Conservation (phyloP, 1,140 invertebrate genomes). For the Zophobas atratus region DNA sequence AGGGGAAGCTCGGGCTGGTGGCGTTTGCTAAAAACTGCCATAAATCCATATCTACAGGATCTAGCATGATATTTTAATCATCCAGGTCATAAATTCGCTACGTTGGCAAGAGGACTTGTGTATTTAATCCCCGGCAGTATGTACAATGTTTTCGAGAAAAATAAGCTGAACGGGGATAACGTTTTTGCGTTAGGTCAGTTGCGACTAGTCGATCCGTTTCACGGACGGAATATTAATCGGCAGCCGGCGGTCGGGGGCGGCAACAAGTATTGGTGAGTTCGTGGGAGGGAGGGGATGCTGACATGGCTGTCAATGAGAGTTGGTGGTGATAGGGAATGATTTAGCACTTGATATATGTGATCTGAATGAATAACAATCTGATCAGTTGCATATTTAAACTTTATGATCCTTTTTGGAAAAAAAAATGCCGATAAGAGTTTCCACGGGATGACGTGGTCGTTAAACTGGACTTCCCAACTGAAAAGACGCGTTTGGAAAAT, state of each 20-base stretch:
- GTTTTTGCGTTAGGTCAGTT: slow-evolving; percentile 18
- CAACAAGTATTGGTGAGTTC: slow-evolving; percentile 16
- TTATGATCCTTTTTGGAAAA: too few species aligned
- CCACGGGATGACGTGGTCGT: too few species aligned
- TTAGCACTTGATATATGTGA: too few species aligned
- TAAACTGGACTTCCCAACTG: too few species aligned
- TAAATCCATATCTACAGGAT: slow-evolving; percentile 22
- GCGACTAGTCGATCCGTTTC: not conserved
- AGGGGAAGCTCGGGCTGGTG: not conserved
- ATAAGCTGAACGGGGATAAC: not conserved
- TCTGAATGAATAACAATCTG: too few species aligned
- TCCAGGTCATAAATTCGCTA: slow-evolving; percentile 2
- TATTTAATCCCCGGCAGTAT: not conserved
- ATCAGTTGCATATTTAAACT: too few species aligned
- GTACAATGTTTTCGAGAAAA: not conserved
- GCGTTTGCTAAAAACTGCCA: slow-evolving; percentile 12
- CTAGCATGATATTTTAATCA: slow-evolving; percentile 35
- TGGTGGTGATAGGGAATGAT: too few species aligned
- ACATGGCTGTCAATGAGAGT: too few species aligned
- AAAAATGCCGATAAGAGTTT: too few species aligned
- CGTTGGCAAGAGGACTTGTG: slow-evolving; percentile 9
- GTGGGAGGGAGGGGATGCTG: too few species aligned
- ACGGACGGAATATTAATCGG: not conserved
- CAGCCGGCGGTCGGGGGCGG: slow-evolving; percentile 4
- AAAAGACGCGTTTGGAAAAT: too few species aligned